Base-by-base conservation (phyloP, 2,113 vertebrate species). In the Falco punctatus region DNA sequence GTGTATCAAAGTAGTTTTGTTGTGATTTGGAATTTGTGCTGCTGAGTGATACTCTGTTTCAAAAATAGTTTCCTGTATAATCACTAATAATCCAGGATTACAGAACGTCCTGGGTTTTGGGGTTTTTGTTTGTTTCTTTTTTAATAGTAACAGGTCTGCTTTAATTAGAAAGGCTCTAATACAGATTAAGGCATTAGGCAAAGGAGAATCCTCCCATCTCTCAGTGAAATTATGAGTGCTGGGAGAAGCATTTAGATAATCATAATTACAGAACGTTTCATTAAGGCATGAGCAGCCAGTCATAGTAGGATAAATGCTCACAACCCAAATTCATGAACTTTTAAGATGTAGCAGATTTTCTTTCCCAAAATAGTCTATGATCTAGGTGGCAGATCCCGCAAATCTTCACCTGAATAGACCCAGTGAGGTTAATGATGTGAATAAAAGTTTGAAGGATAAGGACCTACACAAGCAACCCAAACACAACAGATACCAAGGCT, bases 101-200 rank as follows among this genome's bases (percentile, higher is more conserved):
- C 38, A 32, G 52, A 79, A 86, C 0, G 4, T 89, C 80, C 79
- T 72, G 78, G 54, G 7, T 52, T 61, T 78, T 55, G 23, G 38
- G 38, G 9, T 20, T 20, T 42, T 52, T 22, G 33, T 57, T 30
- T 33, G 32, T 23, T 15, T 22, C n/a, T 72, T 88, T 80, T 62
- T n/a, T 3, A 30, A 61, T 81, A 91, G 90, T 80, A 74, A 82
- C 88, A 62, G 71, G 81, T 78, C 71, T 93, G 90, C 96, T 98
- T 98, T 98, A 97, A 98, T 97, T 98, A 97, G 96, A 98, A 98
- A 92, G 65, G 52, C 89, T 94, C 58, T 88, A 93, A 92, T 72
- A 26, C 70, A 95, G 97, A 98, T 98, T 97, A 98, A 96, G 51
- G 95, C 71, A 96, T 98, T 97, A 98, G 54, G 92, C 44, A 49